phyloP scores from a whole-genome alignment of 2,113 vertebrate genomes.

The Amia ocellicauda region DNA sequence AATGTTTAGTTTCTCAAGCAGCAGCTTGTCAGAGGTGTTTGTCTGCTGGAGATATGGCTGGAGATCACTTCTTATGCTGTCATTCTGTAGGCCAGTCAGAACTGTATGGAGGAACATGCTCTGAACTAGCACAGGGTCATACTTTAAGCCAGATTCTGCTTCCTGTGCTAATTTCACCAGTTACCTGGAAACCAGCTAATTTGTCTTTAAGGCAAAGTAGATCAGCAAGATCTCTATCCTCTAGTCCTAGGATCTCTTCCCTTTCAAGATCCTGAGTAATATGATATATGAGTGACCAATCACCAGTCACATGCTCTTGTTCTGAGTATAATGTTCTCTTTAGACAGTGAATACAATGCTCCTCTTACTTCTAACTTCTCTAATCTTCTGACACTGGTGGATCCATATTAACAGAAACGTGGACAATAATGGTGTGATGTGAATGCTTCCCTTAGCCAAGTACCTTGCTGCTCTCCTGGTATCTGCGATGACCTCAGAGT shows the following conservation, averaged over 20 bases:
- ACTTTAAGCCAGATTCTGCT: slow-evolving; percentile 12
- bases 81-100: too few species aligned
- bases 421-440: slow-evolving; percentile 13
- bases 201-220: slow-evolving; percentile 2
- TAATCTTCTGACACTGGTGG: slow-evolving; percentile 10
- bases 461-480: slow-evolving; percentile 9
- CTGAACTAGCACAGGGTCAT: slow-evolving; percentile 2
- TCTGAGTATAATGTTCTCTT: background rate
- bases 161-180: background rate
- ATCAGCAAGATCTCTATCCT: background rate
- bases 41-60: slow-evolving; percentile 13
- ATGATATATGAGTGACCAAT: slow-evolving; percentile 7
- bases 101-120: too few species aligned
- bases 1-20: slow-evolving; percentile 20
- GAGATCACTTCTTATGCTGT: slow-evolving; percentile 9
- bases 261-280: too few species aligned
- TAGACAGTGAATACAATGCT: slow-evolving; percentile 5
- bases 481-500: slow-evolving; percentile 18
- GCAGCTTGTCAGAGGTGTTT: slow-evolving; percentile 12
- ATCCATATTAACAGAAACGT: slow-evolving; percentile 11
- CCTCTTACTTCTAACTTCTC: slow-evolving; percentile 11
- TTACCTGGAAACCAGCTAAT: background rate
- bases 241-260: too few species aligned
- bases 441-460: background rate
- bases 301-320: background rate